Conservation (phyloP, 2,888 invertebrate species). For the Leucozona laternaria region DNA sequence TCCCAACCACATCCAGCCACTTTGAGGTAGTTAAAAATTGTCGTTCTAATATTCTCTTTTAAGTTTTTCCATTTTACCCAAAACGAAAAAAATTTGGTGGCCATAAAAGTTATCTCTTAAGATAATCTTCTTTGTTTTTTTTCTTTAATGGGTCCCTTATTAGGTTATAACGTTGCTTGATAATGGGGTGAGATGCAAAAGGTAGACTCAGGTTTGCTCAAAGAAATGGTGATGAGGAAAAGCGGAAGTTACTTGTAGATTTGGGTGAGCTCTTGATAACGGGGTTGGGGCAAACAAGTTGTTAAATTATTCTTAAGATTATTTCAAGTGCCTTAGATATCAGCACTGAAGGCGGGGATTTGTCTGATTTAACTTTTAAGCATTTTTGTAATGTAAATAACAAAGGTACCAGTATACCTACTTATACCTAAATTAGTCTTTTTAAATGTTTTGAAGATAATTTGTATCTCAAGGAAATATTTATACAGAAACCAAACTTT, state of each 20-base stretch:
- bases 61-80: conserved; percentile 47
- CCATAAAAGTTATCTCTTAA: conserved; percentile 74
- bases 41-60: conserved; percentile 74
- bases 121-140: conserved; percentile 73
- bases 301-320: conserved; percentile 68
- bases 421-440: neutral
- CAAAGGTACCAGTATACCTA: neutral
- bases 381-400: neutral
- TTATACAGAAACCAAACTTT: neutral
- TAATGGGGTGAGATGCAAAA: conserved; percentile 33
- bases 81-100: conserved; percentile 37
- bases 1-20: conserved; percentile 48
- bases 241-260: conserved; percentile 49
- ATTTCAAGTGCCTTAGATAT: conserved; percentile 40
- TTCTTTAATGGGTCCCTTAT: conserved; percentile 71
- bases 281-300: conserved; percentile 49
- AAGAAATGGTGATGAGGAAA: conserved; percentile 19
- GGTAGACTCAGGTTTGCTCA: conserved; percentile 44
- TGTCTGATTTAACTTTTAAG: conserved; percentile 1
- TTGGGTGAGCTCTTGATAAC: conserved; percentile 1
- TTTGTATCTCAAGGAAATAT: neutral
- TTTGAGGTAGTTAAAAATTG: conserved; percentile 71
- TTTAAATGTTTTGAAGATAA: neutral
- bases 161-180: conserved; percentile 63
- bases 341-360: neutral